Evolutionary conservation across 2,113 vertebrate species (phyloP).

Genomic region (Corydoras sp.): DNA sequence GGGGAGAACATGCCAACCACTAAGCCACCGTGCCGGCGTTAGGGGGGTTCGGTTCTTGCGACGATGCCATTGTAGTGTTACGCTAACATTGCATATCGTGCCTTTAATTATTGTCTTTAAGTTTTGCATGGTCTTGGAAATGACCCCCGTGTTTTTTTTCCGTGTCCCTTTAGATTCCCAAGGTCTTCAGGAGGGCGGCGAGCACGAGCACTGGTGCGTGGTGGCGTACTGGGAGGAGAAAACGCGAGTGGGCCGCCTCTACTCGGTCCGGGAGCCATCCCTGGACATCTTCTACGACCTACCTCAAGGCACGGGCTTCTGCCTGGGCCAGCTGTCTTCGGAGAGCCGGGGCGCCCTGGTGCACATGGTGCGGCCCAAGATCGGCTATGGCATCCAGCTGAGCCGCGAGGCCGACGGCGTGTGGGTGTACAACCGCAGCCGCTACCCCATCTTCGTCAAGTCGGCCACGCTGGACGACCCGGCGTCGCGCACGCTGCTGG

Average conservation of each 20-base stretch:
- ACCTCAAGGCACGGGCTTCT: constrained; percentile 99
- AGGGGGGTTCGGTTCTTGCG: too few species aligned
- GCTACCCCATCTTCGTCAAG: constrained; percentile 98
- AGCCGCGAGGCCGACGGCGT: constrained; percentile 91
- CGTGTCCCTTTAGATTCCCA: constrained; percentile 76
- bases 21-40: too few species aligned
- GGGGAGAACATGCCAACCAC: too few species aligned
- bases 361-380: constrained; percentile 94
- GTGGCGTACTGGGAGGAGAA: constrained; percentile 99
- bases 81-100: too few species aligned
- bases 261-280: constrained; percentile 96
- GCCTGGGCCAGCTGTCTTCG: constrained; percentile 93
- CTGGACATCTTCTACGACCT: constrained; percentile 99
- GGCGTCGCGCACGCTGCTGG: constrained; percentile 91
- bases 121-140: too few species aligned
- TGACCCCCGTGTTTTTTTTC: background rate
- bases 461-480: constrained; percentile 99
- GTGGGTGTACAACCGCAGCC: constrained; percentile 99
- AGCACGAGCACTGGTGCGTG: constrained; percentile 93
- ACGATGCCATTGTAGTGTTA: too few species aligned
- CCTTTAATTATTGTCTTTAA: too few species aligned
- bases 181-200: constrained; percentile 86
- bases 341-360: constrained; percentile 96
- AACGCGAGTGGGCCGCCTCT: constrained; percentile 90
- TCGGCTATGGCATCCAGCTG: constrained; percentile 96